Evolutionary conservation across 2,888 invertebrate species (phyloP), one percentile per base, ranked within the genome.

Genomic region (Tuberolachnus salignus): DNA sequence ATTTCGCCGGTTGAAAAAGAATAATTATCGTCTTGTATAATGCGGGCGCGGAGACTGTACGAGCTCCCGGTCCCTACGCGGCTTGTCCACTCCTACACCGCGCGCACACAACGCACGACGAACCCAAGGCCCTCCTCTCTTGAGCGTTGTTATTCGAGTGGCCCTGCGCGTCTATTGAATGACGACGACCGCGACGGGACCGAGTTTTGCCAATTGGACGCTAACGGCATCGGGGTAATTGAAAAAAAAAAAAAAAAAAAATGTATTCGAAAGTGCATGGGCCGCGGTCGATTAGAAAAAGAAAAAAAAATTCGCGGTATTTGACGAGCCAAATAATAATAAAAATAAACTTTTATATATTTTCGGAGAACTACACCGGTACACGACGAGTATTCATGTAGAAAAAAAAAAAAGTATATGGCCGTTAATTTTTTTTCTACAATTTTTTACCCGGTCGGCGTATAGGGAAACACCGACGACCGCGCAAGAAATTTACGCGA

Each of bases 201-300:
- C 19, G 69, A 51, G 53, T 42, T 55, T 53, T 53, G 69, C 69
- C 69, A 55, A 70, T 57, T 57, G 70, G 70, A 23, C n/a, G 70
- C 57, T 42, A 70, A 67, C 44, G n/a, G 34, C 3, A 6, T 34
- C 34, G 34, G 6, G 34, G 3, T 3, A 34, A 34, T 6, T 4
- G 34, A 34, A 34, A 34, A 34, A 34, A 34, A 34, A 34, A 34
- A 34, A 34, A 34, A 34, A n/a, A n/a, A n/a, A n/a, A n/a, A n/a
- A n/a, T n/a, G n/a, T n/a, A n/a, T n/a, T n/a, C n/a, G n/a, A n/a
- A n/a, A n/a, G n/a, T n/a, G n/a, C n/a, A n/a, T n/a, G n/a, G n/a
- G n/a, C n/a, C n/a, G n/a, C n/a, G n/a, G n/a, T n/a, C 34, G 34
- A 34, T 34, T n/a, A n/a, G n/a, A 34, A 34, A 4, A 34, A 34